Conservation (phyloP, 2,797 vertebrate genomes). For the Melanotaenia nigrans region DNA sequence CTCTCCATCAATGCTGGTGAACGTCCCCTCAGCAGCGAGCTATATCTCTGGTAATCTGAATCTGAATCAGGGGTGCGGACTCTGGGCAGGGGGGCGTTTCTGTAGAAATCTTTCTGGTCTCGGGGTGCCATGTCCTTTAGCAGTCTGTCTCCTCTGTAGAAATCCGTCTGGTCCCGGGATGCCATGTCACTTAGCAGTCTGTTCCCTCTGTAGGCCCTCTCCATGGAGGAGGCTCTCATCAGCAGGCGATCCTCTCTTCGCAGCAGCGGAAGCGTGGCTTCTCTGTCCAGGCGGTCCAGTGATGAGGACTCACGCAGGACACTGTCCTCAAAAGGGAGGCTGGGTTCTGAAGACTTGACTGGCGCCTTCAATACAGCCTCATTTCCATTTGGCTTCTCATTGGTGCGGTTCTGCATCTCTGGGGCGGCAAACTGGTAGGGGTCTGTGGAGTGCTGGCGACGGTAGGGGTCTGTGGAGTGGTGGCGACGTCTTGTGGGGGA, state of each 20-base stretch:
- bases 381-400: conserved; percentile 61
- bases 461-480: conserved; percentile 80
- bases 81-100: conserved; percentile 67
- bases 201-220: conserved; percentile 64
- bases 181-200: conserved; percentile 61
- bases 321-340: conserved; percentile 62
- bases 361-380: conserved; percentile 64
- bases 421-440: conserved; percentile 80
- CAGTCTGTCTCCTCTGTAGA: conserved; percentile 62
- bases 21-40: conserved; percentile 78
- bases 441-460: conserved; percentile 67
- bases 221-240: conserved; percentile 63
- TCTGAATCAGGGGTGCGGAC: conserved; percentile 76
- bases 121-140: conserved; percentile 55
- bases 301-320: conserved; percentile 66
- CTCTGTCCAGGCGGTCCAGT: conserved; percentile 70
- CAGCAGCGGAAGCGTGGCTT: conserved; percentile 41
- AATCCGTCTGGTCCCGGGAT: conserved; percentile 46
- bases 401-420: conserved; percentile 42
- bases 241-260: conserved; percentile 61
- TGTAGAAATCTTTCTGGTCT: conserved; percentile 52
- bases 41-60: conserved; percentile 78
- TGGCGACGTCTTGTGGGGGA: conserved; percentile 81
- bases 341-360: conserved; percentile 54
- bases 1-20: conserved; percentile 68